Evolutionary conservation across 2,888 invertebrate species (phyloP).

Genomic region (Carabus problematicus): DNA sequence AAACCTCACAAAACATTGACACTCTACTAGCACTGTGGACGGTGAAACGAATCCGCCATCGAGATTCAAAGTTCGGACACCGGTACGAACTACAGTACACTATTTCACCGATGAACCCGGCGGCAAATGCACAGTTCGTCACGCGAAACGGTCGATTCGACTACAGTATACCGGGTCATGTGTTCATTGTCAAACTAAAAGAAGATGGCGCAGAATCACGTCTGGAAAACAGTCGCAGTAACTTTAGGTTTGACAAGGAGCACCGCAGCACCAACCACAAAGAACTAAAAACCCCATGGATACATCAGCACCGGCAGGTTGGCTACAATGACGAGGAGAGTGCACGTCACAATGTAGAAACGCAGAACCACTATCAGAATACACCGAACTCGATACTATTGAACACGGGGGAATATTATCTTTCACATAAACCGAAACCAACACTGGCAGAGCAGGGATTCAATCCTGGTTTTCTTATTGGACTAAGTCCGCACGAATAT

Average conservation of each 20-base stretch:
- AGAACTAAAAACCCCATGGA: conserved; percentile 31
- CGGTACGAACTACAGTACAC: conserved; percentile 73
- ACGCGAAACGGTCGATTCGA: conserved; percentile 58
- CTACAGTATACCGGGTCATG: conserved; percentile 65
- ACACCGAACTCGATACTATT: conserved; percentile 30
- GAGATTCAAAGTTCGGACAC: conserved; percentile 62
- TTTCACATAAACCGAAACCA: conserved; percentile 25
- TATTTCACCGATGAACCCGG: conserved; percentile 64
- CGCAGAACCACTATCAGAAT: conserved; percentile 24
- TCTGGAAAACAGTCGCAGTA: conserved; percentile 11
- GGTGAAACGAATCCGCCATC: conserved; percentile 72
- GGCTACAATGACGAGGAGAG: conserved; percentile 11
- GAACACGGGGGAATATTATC: conserved; percentile 32
- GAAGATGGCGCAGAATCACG: conserved; percentile 19
- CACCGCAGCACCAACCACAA: conserved; percentile 25
- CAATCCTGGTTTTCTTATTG: conserved; percentile 44
- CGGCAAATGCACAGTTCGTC: conserved; percentile 51
- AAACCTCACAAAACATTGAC: conserved; percentile 48
- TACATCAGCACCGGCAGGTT: conserved; percentile 19
- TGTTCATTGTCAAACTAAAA: conserved; percentile 66
- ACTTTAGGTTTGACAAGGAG: conserved; percentile 30
- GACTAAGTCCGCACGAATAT: conserved; percentile 49
- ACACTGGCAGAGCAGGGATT: conserved; percentile 23
- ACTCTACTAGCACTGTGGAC: conserved; percentile 71
- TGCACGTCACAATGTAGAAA: conserved; percentile 10